Conservation (phyloP, 2,888 invertebrate genomes). For the Eulithis testata region DNA sequence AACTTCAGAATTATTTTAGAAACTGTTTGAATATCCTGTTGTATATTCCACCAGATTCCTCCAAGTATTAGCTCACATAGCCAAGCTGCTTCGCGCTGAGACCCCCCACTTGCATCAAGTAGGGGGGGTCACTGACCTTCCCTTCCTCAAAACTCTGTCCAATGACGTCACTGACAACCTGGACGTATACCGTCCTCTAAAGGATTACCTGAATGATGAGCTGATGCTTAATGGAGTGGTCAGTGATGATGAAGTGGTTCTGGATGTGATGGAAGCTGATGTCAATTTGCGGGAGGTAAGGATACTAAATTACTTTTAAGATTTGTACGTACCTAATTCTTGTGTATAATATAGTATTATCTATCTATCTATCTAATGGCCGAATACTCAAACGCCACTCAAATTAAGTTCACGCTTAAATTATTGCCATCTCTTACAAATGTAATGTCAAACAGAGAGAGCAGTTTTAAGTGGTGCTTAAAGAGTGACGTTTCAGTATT, state of each 20-base stretch:
- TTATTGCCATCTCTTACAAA: too few relatives aligned
- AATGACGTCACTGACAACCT: conserved; percentile 61
- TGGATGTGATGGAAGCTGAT: conserved; percentile 52
- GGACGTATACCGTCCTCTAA: conserved; percentile 53
- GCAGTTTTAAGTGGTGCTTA: too few relatives aligned
- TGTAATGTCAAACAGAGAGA: too few relatives aligned
- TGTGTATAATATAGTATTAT: too few relatives aligned
- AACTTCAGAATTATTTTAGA: too few relatives aligned
- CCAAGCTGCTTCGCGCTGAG: conserved; percentile 61
- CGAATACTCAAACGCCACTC: too few relatives aligned
- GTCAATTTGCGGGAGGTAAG: conserved; percentile 67
- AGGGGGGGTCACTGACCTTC: conserved; percentile 58
- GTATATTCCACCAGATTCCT: conserved; percentile 52
- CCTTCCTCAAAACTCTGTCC: conserved; percentile 57
- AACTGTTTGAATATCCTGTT: not conserved
- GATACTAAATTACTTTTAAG: not conserved
- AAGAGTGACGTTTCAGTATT: too few relatives aligned
- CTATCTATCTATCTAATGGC: too few relatives aligned
- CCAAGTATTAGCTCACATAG: conserved; percentile 59
- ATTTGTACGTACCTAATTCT: too few relatives aligned
- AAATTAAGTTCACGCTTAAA: too few relatives aligned
- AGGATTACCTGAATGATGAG: conserved; percentile 48
- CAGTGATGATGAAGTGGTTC: conserved; percentile 43
- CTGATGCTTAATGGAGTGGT: conserved; percentile 47
- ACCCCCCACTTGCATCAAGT: conserved; percentile 69